Percentiles rank a stretch among this genome's conserved stretches.
Evolutionary conservation across 2,888 invertebrate genomes (phyloP).

Genomic region (Zaprionus bogoriensis): DNA sequence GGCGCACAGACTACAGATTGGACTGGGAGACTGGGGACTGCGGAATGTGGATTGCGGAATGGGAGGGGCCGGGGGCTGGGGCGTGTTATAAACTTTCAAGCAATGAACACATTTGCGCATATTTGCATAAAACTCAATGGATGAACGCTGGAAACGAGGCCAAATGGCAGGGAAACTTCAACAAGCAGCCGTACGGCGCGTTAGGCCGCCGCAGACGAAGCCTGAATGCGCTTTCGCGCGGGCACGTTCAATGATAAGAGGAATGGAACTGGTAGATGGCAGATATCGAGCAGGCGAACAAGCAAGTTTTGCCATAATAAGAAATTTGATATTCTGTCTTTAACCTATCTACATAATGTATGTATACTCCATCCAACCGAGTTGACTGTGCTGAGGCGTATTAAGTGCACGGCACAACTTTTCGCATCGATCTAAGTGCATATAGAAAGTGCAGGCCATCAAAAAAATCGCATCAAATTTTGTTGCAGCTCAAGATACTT

Average conservation of each 20-base stretch:
- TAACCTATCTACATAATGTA: too few species aligned
- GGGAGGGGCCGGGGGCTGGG: neutral
- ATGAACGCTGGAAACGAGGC: slow-evolving; percentile 35
- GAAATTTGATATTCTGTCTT: too few species aligned
- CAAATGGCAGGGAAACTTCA: slow-evolving; percentile 36
- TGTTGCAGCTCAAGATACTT: slow-evolving; percentile 14
- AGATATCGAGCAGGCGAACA: too few species aligned
- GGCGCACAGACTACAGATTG: neutral
- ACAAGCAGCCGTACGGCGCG: too few species aligned
- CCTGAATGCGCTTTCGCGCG: neutral
- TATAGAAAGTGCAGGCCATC: slow-evolving; percentile 11
- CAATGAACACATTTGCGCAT: slow-evolving; percentile 75
- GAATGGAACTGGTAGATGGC: too few species aligned
- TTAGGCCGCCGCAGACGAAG: neutral
- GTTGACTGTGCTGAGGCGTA: slow-evolving; percentile 8
- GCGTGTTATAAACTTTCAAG: slow-evolving; percentile 60
- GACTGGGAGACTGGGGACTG: neutral
- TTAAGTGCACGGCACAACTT: neutral
- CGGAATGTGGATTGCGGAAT: neutral
- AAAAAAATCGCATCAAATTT: slow-evolving; percentile 24
- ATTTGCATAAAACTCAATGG: slow-evolving; percentile 71
- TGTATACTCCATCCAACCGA: too few species aligned
- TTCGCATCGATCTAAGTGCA: neutral
- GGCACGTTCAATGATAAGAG: too few species aligned
- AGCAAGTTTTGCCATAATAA: too few species aligned